Conservation (phyloP, 1,140 invertebrate species). For the Aphidius gifuensis region DNA sequence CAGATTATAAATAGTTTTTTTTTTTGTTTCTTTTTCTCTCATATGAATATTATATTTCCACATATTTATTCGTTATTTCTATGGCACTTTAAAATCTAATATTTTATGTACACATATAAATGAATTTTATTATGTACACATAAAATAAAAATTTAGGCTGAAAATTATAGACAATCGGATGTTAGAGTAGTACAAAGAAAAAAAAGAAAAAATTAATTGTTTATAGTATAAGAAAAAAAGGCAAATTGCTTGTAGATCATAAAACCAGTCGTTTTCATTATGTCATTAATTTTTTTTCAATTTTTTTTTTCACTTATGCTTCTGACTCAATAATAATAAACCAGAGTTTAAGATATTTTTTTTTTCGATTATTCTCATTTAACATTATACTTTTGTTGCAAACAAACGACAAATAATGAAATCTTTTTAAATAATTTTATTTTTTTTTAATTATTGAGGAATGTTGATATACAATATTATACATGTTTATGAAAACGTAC, state of each 20-base stretch:
- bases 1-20: background rate
- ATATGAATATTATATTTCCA: no score
- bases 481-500: conserved; percentile 1
- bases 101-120: no score
- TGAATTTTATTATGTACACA: conserved; percentile 24
- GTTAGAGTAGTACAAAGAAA: background rate
- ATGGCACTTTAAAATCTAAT: conserved; percentile 27
- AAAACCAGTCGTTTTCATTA: background rate
- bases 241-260: background rate
- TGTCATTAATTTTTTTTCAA: background rate
- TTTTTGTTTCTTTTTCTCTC: background rate
- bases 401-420: conserved; percentile 17
- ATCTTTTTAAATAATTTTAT: conserved; percentile 14
- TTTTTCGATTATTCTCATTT: background rate
- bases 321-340: conserved; percentile 7
- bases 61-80: conserved; percentile 20
- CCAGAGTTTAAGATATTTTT: conserved; percentile 6
- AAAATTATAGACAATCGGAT: conserved; percentile 9
- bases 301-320: conserved; percentile 19
- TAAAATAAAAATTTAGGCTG: conserved; percentile 22
- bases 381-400: no score
- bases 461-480: background rate
- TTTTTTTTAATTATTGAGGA: conserved; percentile 10
- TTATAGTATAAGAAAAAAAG: no score
- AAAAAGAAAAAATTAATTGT: no score